These are phyloP conservation scores for Xiphydria camelus DNA, from an alignment of 2,888 invertebrate genomes.

Conservation along the genomic window DNA sequence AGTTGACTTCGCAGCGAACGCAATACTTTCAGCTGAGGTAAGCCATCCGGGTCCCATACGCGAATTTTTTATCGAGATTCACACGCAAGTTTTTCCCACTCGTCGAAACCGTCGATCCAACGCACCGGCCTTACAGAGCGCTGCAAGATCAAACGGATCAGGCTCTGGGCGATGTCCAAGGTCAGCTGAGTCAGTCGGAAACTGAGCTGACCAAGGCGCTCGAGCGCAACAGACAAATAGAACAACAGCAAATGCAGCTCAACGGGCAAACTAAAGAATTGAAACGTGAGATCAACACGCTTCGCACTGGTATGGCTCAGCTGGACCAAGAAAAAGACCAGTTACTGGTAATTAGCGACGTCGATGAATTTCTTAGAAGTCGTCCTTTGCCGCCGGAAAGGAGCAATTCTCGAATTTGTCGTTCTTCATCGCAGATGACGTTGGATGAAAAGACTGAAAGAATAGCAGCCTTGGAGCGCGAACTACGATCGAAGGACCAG, in stretches of 20 bases:
- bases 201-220: conserved; percentile 66
- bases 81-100: no score
- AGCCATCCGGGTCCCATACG: neutral
- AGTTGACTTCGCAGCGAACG: conserved; percentile 61
- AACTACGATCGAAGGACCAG: conserved; percentile 64
- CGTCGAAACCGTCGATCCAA: neutral
- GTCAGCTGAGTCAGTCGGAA: conserved; percentile 67
- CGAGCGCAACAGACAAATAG: conserved; percentile 63
- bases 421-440: no score
- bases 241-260: conserved; percentile 64
- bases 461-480: conserved; percentile 67
- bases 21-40: conserved; percentile 66
- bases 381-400: conserved; percentile 58
- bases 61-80: no score
- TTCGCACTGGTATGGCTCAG: conserved; percentile 66
- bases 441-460: conserved; percentile 75
- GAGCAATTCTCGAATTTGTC: conserved; percentile 61
- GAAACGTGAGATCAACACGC: conserved; percentile 66
- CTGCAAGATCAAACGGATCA: conserved; percentile 78
- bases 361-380: conserved; percentile 58
- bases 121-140: conserved; percentile 61
- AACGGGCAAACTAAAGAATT: conserved; percentile 66
- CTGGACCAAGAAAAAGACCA: conserved; percentile 75
- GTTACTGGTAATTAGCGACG: conserved; percentile 62
- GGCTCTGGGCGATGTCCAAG: conserved; percentile 70